Evolutionary conservation across 2,113 vertebrate genomes (phyloP), one percentile per base, ranked within the genome.

Genomic region (Catagonus wagneri): DNA sequence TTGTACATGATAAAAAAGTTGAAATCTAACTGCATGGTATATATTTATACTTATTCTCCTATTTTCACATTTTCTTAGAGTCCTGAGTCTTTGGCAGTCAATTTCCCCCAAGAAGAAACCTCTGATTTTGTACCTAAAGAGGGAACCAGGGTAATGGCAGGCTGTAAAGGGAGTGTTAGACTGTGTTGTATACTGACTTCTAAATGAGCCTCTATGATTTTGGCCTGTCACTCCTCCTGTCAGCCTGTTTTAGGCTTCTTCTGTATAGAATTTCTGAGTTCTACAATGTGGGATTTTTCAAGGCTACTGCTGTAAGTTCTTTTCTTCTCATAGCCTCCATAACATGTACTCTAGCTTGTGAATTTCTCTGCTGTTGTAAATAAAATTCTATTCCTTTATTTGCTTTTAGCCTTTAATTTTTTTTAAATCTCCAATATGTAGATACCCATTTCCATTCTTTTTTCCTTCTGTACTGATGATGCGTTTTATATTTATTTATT

Each of bases 61-160:
- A 7, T 63, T 95, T 83, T 95, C 87, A 96, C 90, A 54, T 36
- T 96, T 85, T 65, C 32, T 75, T 89, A 71, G 54, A 94, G 56
- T 27, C 34, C 76, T 84, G 90, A 34, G 61, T 20, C 39, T 63
- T 96, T 97, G 4, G 74, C 80, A 89, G 29, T 78, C 83, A 71
- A 23, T 94, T 91, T 83, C 83, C 76, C 75, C 20, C 36, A 39
- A 22, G 39, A 90, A 65, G 23, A 75, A 94, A 96, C 80, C 76
- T 88, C 69, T 58, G 52, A 75, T 89, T 94, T 94, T 94, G 13
- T 74, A 61, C 23, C 36, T 74, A 34, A 61, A 78, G 27, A 39
- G n/a, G 23, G 34, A 74, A 11, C 52, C 10, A 29, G 50, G 6
- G 3, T 36, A 69, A 44, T 7, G 32, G 39, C 23, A 63, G 22